Base-by-base conservation (phyloP, 2,113 vertebrate genomes). In the Burhinus oedicnemus region DNA sequence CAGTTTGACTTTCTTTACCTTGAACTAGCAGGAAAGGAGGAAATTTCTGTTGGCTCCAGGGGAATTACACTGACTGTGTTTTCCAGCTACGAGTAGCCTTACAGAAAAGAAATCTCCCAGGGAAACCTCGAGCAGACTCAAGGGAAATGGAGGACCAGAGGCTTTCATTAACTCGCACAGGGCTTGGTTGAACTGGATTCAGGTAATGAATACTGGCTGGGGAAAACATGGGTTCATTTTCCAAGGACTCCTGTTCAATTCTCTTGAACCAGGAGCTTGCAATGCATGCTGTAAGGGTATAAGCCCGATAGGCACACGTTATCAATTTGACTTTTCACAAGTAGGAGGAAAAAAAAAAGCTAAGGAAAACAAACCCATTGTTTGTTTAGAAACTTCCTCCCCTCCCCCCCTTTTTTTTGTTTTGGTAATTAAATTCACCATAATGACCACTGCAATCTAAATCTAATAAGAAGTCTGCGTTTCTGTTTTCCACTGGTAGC, bases 401-500 rank as follows among this genome's bases (percentile, higher is more conserved):
- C 29, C 19, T 19, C 20, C 8, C 6, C 8, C 9, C 12, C 4
- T 44, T 62, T 68, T 42, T 19, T 21, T 54, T 42, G 27, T 64
- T 83, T 2, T 23, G 4, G 0, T 79, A 93, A 96, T 96, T 80
- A 92, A 91, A 79, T 92, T 94, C 32, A 79, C 57, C 27, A 55
- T 85, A 95, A 92, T 85, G 75, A 95, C 45, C 32, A 38, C 74
- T 72, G 82, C 45, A 93, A 71, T 62, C 36, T 80, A 79, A 97
- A 93, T 87, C 69, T 87, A 94, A 83, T 91, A 89, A 47, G 13
- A 85, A 88, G 21, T 36, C 81, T 29, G 54, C 91, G 74, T 42
- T 84, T 87, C 79, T 92, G 83, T 79, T 92, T 95, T 95, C 64
- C 75, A 83, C 19, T 77, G 71, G 66, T 62, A 86, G 84, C 45